phyloP scores from a whole-genome alignment of 2,797 vertebrate genomes.

The Syndactyla subalaris region DNA sequence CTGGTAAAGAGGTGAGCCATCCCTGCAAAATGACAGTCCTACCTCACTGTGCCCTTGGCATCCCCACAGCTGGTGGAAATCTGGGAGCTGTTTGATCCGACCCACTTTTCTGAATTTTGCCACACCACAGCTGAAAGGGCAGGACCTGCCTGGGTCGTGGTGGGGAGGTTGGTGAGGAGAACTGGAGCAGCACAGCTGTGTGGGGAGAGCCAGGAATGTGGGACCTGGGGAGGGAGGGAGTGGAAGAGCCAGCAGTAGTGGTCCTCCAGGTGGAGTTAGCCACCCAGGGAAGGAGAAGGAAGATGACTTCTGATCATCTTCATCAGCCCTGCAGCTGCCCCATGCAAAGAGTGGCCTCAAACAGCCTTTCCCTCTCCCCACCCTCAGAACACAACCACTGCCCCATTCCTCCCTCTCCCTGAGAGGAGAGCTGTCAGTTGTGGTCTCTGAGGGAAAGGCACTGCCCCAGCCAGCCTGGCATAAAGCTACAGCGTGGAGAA shows the following conservation, averaged over 20 bases:
- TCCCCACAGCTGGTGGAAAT: not conserved
- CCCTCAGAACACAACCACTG: not conserved
- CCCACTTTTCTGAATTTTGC: not conserved
- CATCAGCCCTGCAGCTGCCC: not conserved
- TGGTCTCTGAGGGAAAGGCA: conserved; percentile 43
- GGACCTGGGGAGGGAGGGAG: not conserved
- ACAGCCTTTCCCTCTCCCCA: conserved; percentile 15
- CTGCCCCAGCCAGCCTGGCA: not conserved
- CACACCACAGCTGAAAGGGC: not conserved
- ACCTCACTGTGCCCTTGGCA: not conserved
- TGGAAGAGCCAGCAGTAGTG: not conserved
- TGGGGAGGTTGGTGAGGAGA: not conserved
- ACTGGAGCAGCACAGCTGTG: not conserved
- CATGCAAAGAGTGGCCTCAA: not conserved
- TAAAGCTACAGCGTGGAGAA: not conserved
- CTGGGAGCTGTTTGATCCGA: not conserved
- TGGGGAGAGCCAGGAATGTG: not conserved
- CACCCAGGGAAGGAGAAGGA: not conserved
- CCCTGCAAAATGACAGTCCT: not conserved
- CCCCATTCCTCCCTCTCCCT: conserved; percentile 11
- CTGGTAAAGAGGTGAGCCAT: not conserved
- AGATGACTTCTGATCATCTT: not conserved
- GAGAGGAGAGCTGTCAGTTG: conserved; percentile 39
- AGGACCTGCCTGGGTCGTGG: not conserved
- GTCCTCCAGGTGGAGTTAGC: not conserved